phyloP scores from a whole-genome alignment of 2,888 invertebrate species.

The Parnassius apollo region DNA sequence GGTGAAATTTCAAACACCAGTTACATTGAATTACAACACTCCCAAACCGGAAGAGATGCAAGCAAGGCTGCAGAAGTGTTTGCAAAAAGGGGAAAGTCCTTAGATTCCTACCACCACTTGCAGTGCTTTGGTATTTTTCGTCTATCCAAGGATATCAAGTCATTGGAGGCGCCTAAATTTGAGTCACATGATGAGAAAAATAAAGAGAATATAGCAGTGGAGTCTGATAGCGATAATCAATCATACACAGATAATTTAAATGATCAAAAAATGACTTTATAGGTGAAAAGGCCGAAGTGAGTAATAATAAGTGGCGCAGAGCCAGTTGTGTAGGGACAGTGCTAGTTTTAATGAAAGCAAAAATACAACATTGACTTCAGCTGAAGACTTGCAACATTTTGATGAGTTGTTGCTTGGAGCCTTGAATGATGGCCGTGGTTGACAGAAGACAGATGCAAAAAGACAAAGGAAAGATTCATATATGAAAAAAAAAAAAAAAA shows the following conservation, averaged over 20 bases:
- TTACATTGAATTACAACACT: conserved; percentile 52
- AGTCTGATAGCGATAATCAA: conserved; percentile 64
- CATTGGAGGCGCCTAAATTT: conserved; percentile 35
- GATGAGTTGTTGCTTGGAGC: conserved; percentile 67
- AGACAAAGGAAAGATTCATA: no score
- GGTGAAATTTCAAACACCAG: conserved; percentile 65
- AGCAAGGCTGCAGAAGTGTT: conserved; percentile 70
- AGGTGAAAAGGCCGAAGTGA: conserved; percentile 29
- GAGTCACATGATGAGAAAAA: conserved; percentile 64
- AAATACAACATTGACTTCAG: conserved; percentile 47
- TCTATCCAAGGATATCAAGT: conserved; percentile 38
- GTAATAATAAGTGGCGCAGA: conserved; percentile 54
- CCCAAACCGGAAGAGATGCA: conserved; percentile 66
- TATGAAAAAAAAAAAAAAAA: no score
- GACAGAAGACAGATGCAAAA: no score
- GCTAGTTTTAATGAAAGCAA: conserved; percentile 52
- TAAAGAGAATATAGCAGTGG: conserved; percentile 74
- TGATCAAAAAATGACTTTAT: conserved; percentile 37
- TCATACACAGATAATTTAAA: conserved; percentile 62
- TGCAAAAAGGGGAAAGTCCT: conserved; percentile 74
- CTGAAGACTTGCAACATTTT: conserved; percentile 39
- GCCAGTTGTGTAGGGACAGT: conserved; percentile 53
- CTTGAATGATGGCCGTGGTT: conserved; percentile 76
- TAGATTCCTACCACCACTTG: conserved; percentile 73
- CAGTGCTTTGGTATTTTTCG: conserved; percentile 77